These are phyloP conservation scores for Numenius arquata DNA, from an alignment of 2,113 vertebrate species.

Conservation along the genomic window DNA sequence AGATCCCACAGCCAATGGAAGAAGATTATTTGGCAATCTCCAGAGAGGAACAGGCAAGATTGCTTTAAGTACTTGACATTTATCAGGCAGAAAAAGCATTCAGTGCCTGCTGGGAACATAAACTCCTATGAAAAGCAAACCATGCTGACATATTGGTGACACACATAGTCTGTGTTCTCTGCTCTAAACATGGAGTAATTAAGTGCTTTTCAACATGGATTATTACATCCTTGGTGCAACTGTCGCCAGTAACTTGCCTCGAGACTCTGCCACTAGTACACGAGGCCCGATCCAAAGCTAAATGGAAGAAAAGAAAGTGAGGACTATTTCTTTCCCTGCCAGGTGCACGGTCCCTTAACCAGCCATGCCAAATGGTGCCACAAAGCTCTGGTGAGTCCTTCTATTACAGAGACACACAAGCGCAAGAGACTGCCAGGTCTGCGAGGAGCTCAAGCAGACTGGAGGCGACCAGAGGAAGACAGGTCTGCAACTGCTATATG, in stretches of 20 bases:
- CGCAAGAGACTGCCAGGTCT: background rate
- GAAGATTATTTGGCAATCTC: slow-evolving; percentile 27
- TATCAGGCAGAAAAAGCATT: slow-evolving; percentile 37
- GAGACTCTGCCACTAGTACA: background rate
- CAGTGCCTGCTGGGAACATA: background rate
- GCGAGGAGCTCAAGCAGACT: fast-evolving
- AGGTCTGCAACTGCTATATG: background rate
- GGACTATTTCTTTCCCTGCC: background rate
- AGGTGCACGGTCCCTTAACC: background rate
- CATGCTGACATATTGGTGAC: background rate
- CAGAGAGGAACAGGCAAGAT: slow-evolving; percentile 5
- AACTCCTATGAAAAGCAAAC: slow-evolving; percentile 32
- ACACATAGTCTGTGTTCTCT: background rate
- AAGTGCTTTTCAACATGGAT: slow-evolving; percentile 2
- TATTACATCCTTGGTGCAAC: background rate
- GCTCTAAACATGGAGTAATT: slow-evolving; percentile 13
- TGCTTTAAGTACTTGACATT: slow-evolving; percentile 50
- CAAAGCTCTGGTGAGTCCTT: background rate
- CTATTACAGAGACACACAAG: background rate
- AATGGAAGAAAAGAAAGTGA: background rate
- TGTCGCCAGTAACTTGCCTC: background rate
- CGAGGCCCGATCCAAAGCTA: fast-evolving
- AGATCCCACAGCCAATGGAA: slow-evolving; percentile 12
- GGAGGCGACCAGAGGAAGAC: fast-evolving
- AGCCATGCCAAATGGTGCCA: background rate